These are phyloP conservation scores for Catostomus latipinnis DNA, from an alignment of 2,797 vertebrate genomes.

Conservation along the genomic window DNA sequence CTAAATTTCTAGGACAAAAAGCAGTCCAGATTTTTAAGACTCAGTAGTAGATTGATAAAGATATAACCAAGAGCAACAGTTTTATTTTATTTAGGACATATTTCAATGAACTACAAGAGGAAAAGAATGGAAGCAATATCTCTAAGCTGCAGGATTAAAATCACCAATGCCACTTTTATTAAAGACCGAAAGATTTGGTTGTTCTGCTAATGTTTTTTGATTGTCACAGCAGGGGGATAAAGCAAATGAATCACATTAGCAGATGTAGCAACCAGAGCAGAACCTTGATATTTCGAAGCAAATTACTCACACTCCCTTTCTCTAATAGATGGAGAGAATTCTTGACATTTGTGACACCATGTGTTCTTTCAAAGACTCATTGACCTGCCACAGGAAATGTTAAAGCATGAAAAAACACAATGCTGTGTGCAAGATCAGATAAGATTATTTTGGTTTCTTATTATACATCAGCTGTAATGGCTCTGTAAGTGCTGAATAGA, in stretches of 20 bases:
- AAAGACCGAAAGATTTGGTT: constrained; percentile 82
- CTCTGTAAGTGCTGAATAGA: background rate
- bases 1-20: constrained; percentile 12
- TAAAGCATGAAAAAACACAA: constrained; percentile 17
- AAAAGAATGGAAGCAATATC: constrained; percentile 38
- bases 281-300: constrained; percentile 83
- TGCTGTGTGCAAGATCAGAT: background rate
- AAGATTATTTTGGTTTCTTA: background rate
- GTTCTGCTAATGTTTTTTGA: constrained; percentile 87
- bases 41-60: constrained; percentile 5
- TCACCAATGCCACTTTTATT: constrained; percentile 74
- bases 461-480: background rate
- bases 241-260: constrained; percentile 81
- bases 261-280: constrained; percentile 77
- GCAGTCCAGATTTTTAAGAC: constrained; percentile 13
- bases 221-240: constrained; percentile 82
- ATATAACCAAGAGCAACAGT: constrained; percentile 15
- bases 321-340: constrained; percentile 62
- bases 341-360: constrained; percentile 68
- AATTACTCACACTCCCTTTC: constrained; percentile 77
- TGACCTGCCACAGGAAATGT: constrained; percentile 1
- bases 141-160: constrained; percentile 69
- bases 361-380: constrained; percentile 42
- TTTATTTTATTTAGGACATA: background rate
- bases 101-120: background rate